A percentile compares a stretch with the other conserved stretches of the same genome.
These are phyloP conservation scores for Atethmia centrago DNA, from an alignment of 2,888 invertebrate genomes.

Conservation along the genomic window DNA sequence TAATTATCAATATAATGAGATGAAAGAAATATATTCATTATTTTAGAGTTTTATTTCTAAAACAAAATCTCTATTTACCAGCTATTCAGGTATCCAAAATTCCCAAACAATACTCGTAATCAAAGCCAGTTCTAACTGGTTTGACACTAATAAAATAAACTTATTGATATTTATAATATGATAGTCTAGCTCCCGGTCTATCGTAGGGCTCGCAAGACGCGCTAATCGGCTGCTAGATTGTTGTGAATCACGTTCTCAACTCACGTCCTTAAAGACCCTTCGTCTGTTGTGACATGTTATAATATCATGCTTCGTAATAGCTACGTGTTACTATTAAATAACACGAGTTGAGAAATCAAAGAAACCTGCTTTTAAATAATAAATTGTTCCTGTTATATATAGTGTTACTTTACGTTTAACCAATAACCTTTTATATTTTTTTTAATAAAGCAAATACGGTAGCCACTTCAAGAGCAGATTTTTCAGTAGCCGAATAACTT, in stretches of 20 bases:
- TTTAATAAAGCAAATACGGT: not conserved
- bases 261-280: slow-evolving; percentile 72
- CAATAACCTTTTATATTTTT: not conserved
- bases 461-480: not conserved
- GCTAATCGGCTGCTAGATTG: slow-evolving; percentile 70
- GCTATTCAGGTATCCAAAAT: not conserved
- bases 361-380: not conserved
- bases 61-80: too few relatives aligned
- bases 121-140: not conserved
- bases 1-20: too few relatives aligned
- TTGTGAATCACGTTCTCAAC: slow-evolving; percentile 71
- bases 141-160: slow-evolving; percentile 17
- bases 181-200: slow-evolving; percentile 54
- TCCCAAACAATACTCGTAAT: not conserved
- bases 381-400: not conserved
- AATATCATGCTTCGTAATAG: slow-evolving; percentile 54
- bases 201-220: slow-evolving; percentile 45
- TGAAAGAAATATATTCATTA: too few relatives aligned
- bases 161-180: too few relatives aligned
- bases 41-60: too few relatives aligned
- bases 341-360: slow-evolving; percentile 34
- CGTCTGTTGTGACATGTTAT: slow-evolving; percentile 72
- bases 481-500: not conserved
- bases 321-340: slow-evolving; percentile 29
- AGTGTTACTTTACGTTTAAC: not conserved